Evolutionary conservation across 2,888 invertebrate genomes (phyloP).

Genomic region (Conistra vaccinii): DNA sequence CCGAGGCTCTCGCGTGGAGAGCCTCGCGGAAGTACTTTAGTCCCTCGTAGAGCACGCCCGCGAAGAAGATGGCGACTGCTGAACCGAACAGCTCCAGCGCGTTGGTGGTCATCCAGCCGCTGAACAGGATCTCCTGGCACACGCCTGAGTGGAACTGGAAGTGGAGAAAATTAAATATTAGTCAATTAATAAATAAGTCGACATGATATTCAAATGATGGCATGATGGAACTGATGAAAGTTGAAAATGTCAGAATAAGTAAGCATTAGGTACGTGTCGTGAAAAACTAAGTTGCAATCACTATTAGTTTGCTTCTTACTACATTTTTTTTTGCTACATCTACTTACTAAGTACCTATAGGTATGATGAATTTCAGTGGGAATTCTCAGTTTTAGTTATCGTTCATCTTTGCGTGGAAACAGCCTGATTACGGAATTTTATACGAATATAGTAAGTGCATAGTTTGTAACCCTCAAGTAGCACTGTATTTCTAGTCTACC

Average conservation of each 20-base stretch:
- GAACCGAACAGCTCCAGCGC: conserved; percentile 95
- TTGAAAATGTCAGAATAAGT: neutral
- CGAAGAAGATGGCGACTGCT: conserved; percentile 96
- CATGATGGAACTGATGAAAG: too few species aligned
- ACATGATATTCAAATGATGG: neutral
- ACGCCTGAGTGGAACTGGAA: conserved; percentile 95
- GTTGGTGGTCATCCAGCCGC: conserved; percentile 94
- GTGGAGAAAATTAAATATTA: neutral
- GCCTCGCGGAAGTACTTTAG: conserved; percentile 95
- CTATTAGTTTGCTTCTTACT: too few species aligned
- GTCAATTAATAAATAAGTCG: neutral
- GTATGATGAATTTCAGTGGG: neutral
- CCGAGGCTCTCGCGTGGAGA: conserved; percentile 78
- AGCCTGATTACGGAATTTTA: neutral
- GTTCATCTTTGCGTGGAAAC: neutral
- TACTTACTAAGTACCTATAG: neutral
- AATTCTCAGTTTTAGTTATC: neutral
- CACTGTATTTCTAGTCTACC: neutral
- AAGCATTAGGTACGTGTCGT: neutral
- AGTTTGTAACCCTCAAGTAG: neutral
- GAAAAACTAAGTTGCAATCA: neutral
- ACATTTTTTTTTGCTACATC: too few species aligned
- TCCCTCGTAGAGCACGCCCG: conserved; percentile 98
- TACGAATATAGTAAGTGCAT: neutral
- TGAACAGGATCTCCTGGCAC: conserved; percentile 94